Percentiles rank a stretch among this genome's conserved stretches.
Conservation (phyloP, 1,140 invertebrate genomes). For the Reticulitermes speratus region DNA sequence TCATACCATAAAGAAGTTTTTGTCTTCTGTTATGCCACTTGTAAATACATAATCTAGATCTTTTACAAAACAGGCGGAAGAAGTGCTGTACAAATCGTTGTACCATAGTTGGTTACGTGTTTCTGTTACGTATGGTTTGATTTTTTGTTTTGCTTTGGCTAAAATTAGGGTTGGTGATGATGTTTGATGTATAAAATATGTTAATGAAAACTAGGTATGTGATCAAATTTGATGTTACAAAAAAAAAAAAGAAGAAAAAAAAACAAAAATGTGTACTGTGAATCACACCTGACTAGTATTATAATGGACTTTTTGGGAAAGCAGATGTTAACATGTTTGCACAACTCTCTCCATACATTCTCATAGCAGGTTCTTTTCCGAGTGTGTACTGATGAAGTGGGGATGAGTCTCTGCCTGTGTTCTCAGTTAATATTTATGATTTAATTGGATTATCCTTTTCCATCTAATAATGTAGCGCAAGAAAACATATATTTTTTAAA, state of each 20-base stretch:
- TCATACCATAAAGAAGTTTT: slow-evolving; percentile 12
- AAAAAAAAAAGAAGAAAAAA: not conserved
- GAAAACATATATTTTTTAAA: slow-evolving; percentile 3
- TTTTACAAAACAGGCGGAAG: slow-evolving; percentile 16
- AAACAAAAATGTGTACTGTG: slow-evolving; percentile 3
- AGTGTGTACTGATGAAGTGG: not conserved
- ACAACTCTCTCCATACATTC: slow-evolving; percentile 1
- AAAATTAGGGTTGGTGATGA: slow-evolving; percentile 26
- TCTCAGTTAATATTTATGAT: not conserved
- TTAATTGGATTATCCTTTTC: not conserved
- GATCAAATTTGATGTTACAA: slow-evolving; percentile 13
- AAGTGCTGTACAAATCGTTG: slow-evolving; percentile 21
- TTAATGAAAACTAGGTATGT: slow-evolving; percentile 1
- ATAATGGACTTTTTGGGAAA: slow-evolving; percentile 12
- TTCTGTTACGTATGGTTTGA: not conserved
- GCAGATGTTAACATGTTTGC: not conserved
- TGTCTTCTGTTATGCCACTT: slow-evolving; percentile 6
- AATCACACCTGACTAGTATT: not conserved
- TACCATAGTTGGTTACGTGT: slow-evolving; percentile 17
- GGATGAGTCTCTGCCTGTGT: not conserved
- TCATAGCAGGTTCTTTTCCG: not conserved
- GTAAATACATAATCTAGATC: slow-evolving; percentile 18
- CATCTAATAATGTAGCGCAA: not conserved
- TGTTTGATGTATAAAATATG: slow-evolving; percentile 28
- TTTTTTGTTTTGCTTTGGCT: slow-evolving; percentile 22